Conservation (phyloP, 2,888 invertebrate genomes). For the Anthrax anthrax region DNA sequence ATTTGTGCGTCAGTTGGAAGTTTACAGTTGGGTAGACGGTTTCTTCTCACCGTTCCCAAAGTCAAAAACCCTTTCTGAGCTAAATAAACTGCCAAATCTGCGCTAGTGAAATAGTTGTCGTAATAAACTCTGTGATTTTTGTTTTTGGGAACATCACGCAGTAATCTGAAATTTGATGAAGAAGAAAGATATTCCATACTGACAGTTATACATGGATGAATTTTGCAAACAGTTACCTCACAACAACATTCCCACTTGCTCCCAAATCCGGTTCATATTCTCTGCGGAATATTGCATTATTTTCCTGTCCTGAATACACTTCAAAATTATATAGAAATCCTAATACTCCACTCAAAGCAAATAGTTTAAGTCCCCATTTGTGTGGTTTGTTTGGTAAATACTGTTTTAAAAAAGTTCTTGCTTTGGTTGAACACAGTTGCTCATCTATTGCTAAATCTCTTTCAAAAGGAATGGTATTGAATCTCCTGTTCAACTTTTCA, state of each 20-base stretch:
- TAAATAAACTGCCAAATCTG: constrained; percentile 6
- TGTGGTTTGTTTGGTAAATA: constrained; percentile 16
- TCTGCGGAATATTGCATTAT: constrained; percentile 9
- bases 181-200: too few species aligned
- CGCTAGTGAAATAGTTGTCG: constrained; percentile 9
- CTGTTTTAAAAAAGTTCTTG: constrained; percentile 12
- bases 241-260: constrained; percentile 6
- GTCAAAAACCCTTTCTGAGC: constrained; percentile 4
- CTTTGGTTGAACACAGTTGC: background rate
- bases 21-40: background rate
- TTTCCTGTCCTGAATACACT: constrained; percentile 10
- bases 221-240: background rate
- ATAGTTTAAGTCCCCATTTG: constrained; percentile 16
- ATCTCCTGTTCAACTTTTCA: background rate
- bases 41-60: background rate
- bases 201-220: too few species aligned
- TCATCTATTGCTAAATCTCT: constrained; percentile 12
- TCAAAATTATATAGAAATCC: constrained; percentile 14
- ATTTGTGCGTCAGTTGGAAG: background rate
- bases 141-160: constrained; percentile 4
- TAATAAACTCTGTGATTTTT: constrained; percentile 9
- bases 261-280: constrained; percentile 4
- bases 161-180: background rate
- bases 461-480: constrained; percentile 8
- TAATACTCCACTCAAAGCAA: constrained; percentile 14